These are phyloP conservation scores for Dascyllus trimaculatus DNA, from an alignment of 2,113 vertebrate species.

Conservation along the genomic window DNA sequence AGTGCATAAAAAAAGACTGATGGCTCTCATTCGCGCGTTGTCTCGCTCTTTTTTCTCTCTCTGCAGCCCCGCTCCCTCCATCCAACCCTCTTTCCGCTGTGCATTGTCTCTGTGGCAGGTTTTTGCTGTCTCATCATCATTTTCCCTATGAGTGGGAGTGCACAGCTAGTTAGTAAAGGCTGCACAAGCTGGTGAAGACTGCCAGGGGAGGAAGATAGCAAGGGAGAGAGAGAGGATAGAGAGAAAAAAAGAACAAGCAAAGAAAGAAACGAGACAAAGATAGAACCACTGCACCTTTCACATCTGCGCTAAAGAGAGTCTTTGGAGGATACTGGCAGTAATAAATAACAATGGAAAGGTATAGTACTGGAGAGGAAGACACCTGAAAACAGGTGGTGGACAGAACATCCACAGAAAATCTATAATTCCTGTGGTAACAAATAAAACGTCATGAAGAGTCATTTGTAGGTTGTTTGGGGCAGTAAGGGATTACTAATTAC, in stretches of 20 bases:
- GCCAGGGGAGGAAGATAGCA: constrained; percentile 57
- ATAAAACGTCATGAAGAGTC: not conserved
- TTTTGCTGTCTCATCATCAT: constrained; percentile 82
- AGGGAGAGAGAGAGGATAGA: constrained; percentile 8
- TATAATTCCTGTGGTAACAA: not conserved
- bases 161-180: constrained; percentile 76
- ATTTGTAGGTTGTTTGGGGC: not conserved
- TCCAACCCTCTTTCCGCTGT: constrained; percentile 31
- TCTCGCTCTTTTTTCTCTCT: constrained; percentile 26
- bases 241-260: constrained; percentile 13
- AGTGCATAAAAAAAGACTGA: constrained; percentile 71
- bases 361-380: constrained; percentile 28
- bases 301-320: constrained; percentile 69
- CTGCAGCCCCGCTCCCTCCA: constrained; percentile 30
- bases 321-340: constrained; percentile 65
- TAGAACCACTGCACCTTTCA: constrained; percentile 67
- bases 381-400: constrained; percentile 34
- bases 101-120: constrained; percentile 63
- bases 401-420: constrained; percentile 26
- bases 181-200: constrained; percentile 62
- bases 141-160: constrained; percentile 73
- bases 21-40: constrained; percentile 62
- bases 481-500: constrained; percentile 19
- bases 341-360: constrained; percentile 70
- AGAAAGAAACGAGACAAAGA: constrained; percentile 64